Evolutionary conservation across 2,888 invertebrate species (phyloP), one percentile per base, ranked within the genome.

Genomic region (Salticus scenicus): DNA sequence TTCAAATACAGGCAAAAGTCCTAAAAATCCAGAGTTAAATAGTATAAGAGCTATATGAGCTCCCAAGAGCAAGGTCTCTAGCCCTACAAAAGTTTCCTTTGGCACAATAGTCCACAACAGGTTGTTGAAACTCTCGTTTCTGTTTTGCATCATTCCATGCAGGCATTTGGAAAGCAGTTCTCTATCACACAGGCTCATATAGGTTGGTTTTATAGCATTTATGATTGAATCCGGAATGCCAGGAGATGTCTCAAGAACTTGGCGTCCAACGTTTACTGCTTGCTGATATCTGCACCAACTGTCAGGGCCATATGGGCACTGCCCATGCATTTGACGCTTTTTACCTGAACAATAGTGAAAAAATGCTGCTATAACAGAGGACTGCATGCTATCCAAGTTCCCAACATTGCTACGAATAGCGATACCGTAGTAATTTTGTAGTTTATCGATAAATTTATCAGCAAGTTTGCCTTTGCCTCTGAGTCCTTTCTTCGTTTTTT

Each of bases 381-480:
- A n/a, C 72, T 47, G 72, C 51, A 72, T 27, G 17, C 28, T 51
- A 1, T 72, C 27, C 17, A 72, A 31, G 27, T 73, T 73, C n/a
- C 57, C 73, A 8, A 57, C 63, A 63, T 30, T 57, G 31, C 31
- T 63, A 24, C 73, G n/a, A 10, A 73, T 73, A 33, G 57, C 73
- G 20, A 73, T 73, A 12, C 57, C 73, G 27, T 57, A 63, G 30
- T 73, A 73, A 63, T 73, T 73, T 73, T 73, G 31, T 12, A 73
- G 20, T n/a, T 24, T 27, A 24, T 73, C 73, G 1, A 57, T 73
- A 31, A 57, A 31, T 1, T 1, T 8, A 51, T 51, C 73, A 0
- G 57, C 63, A 1, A 73, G 20, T n/a, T 57, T 57, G n/a, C 51
- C 33, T 72, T 42, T 47, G 1, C 47, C 42, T 12, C n/a, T 17